Percentiles rank a stretch among this genome's conserved stretches.
Conservation (phyloP, 1,140 invertebrate genomes). For the Brachionus sp. region DNA sequence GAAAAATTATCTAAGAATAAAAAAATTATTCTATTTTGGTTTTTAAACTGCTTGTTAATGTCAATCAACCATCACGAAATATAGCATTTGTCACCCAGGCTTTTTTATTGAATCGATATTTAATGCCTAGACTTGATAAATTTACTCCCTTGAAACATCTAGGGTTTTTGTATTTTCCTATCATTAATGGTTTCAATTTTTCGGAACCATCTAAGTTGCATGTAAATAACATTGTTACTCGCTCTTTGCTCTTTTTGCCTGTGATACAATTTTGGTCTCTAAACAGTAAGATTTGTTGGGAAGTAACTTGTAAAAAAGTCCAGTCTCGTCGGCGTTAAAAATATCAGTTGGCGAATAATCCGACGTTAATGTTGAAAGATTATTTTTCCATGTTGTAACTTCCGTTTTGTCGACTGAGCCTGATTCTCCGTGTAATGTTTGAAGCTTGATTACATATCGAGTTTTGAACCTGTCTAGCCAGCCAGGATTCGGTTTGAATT, state of each 20-base stretch:
- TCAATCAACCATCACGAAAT: not conserved
- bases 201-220: slow-evolving; percentile 49
- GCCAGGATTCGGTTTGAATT: not conserved
- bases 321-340: slow-evolving; percentile 61
- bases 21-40: not conserved
- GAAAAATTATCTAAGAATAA: not conserved
- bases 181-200: slow-evolving; percentile 48
- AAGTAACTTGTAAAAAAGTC: slow-evolving; percentile 60
- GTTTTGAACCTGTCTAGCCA: not conserved
- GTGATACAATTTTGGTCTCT: slow-evolving; percentile 52
- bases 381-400: slow-evolving; percentile 40
- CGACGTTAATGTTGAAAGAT: slow-evolving; percentile 46
- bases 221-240: slow-evolving; percentile 48
- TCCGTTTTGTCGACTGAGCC: not conserved
- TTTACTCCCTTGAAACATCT: not conserved
- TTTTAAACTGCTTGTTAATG: not conserved
- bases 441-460: not conserved
- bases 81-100: not conserved
- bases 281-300: slow-evolving; percentile 57
- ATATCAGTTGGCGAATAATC: slow-evolving; percentile 56
- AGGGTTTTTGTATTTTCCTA: slow-evolving; percentile 40
- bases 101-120: not conserved
- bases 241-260: slow-evolving; percentile 48
- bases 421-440: not conserved
- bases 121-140: not conserved